These are phyloP conservation scores for Lasioglossum vierecki DNA, from an alignment of 2,888 invertebrate genomes.

Conservation along the genomic window DNA sequence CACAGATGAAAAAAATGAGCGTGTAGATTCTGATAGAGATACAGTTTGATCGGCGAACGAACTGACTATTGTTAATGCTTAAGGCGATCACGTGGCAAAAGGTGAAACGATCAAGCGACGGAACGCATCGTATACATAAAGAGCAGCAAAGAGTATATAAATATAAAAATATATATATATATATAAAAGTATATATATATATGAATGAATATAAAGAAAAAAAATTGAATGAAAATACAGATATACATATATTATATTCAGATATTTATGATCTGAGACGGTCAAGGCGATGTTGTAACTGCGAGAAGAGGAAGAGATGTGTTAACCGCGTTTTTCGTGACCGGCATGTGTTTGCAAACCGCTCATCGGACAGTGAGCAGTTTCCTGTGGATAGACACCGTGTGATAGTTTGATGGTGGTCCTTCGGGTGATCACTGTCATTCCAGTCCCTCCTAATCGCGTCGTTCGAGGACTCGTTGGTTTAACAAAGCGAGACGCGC, in stretches of 20 bases:
- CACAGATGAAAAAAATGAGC: neutral
- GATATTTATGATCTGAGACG: constrained; percentile 66
- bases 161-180: constrained; percentile 3
- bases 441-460: constrained; percentile 32
- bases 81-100: constrained; percentile 22
- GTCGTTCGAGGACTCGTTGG: neutral
- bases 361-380: neutral
- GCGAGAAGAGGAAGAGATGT: constrained; percentile 14
- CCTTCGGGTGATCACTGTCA: neutral
- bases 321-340: constrained; percentile 49
- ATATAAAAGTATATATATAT: constrained; percentile 37
- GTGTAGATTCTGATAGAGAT: constrained; percentile 15
- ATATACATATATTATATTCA: constrained; percentile 67
- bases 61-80: constrained; percentile 49
- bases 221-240: constrained; percentile 35
- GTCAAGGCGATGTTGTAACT: constrained; percentile 23
- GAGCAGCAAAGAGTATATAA: constrained; percentile 28
- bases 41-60: constrained; percentile 28
- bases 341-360: neutral
- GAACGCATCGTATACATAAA: constrained; percentile 41
- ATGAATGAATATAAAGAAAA: constrained; percentile 39
- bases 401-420: constrained; percentile 25
- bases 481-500: constrained; percentile 1
- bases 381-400: constrained; percentile 14
- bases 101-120: constrained; percentile 13